Evolutionary conservation across 2,888 invertebrate genomes (phyloP).

Genomic region (Cecidostiba fungosa): DNA sequence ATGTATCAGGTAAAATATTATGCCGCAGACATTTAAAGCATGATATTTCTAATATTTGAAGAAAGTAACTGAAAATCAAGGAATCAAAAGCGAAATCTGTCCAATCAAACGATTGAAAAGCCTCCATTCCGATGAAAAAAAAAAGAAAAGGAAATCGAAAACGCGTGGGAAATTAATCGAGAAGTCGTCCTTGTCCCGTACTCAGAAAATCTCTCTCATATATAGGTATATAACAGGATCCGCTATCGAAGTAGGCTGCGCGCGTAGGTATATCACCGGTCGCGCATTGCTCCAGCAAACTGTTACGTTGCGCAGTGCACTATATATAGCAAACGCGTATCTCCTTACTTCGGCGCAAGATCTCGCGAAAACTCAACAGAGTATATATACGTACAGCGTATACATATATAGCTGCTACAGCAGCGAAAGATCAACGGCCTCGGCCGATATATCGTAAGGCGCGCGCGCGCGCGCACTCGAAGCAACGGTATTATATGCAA

Average conservation of each 20-base stretch:
- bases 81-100: too few species aligned
- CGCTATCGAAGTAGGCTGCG: background rate
- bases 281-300: background rate
- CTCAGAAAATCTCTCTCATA: background rate
- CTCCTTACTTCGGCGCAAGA: background rate
- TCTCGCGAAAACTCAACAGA: background rate
- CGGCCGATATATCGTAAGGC: slow-evolving; percentile 3
- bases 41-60: too few species aligned
- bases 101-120: too few species aligned
- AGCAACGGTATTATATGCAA: background rate
- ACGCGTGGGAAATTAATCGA: background rate
- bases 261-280: background rate
- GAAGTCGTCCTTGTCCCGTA: background rate
- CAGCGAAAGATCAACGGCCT: slow-evolving; percentile 52
- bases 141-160: background rate
- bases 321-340: slow-evolving; percentile 9
- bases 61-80: too few species aligned
- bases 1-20: too few species aligned
- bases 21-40: too few species aligned
- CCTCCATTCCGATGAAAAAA: too few species aligned
- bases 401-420: background rate
- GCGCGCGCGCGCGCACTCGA: background rate
- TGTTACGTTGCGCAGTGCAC: background rate
- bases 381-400: background rate
- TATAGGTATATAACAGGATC: too few species aligned